A percentile compares a stretch with the other conserved stretches of the same genome.
Conservation (phyloP, 1,140 invertebrate genomes). For the Pseudoatta argentina region DNA sequence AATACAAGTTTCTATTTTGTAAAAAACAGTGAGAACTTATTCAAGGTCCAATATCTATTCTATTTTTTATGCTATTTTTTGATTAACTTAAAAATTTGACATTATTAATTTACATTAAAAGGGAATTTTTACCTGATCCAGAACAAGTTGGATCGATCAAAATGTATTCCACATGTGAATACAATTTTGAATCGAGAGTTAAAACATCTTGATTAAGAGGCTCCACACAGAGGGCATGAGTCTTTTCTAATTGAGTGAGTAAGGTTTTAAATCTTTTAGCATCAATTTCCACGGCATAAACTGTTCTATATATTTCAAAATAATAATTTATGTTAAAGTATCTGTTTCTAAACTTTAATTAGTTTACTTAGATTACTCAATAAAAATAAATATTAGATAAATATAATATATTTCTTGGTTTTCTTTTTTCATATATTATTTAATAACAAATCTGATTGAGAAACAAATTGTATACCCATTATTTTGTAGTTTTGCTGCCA, state of each 20-base stretch:
- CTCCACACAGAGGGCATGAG: constrained; percentile 89
- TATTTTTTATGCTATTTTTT: neutral
- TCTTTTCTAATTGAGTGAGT: constrained; percentile 88
- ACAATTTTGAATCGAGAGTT: constrained; percentile 88
- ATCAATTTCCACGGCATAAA: constrained; percentile 94
- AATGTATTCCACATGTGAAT: constrained; percentile 94
- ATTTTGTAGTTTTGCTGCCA: constrained; percentile 94
- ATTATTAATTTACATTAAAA: neutral
- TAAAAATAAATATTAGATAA: neutral
- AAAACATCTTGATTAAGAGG: constrained; percentile 91
- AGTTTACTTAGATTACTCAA: neutral
- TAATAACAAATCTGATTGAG: neutral
- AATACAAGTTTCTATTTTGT: no score
- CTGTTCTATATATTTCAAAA: constrained; percentile 73
- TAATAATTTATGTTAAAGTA: neutral
- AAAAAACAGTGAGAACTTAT: no score
- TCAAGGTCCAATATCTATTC: no score
- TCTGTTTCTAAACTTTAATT: neutral
- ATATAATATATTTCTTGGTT: neutral
- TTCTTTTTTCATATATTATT: neutral
- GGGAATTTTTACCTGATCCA: constrained; percentile 92
- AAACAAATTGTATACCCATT: constrained; percentile 87
- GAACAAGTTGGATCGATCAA: constrained; percentile 98
- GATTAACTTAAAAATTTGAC: no score
- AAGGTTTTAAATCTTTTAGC: constrained; percentile 89